Evolutionary conservation across 2,113 vertebrate species (phyloP).

Genomic region (Montifringilla adamsi): DNA sequence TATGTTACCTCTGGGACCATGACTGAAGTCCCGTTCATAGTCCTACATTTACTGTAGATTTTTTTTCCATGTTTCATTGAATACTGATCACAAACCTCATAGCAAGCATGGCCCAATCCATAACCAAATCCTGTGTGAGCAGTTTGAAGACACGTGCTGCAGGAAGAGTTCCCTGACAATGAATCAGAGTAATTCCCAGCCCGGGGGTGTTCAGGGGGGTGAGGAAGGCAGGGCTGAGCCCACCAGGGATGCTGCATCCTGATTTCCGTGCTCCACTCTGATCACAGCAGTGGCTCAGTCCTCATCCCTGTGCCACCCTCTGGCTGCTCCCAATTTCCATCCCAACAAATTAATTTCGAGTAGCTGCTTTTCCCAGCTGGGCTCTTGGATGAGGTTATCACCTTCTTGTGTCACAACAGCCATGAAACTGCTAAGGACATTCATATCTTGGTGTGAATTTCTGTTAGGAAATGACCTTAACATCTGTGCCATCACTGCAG

Average conservation of each 20-base stretch:
- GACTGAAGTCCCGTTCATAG: constrained; percentile 12
- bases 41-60: not conserved
- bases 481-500: not conserved
- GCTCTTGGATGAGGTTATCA: not conserved
- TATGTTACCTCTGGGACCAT: constrained; percentile 39
- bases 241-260: not conserved
- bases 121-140: not conserved
- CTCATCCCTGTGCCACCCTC: not conserved
- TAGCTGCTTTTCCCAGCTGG: not conserved
- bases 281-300: not conserved
- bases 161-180: not conserved
- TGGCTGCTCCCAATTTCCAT: not conserved
- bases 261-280: rapidly evolving
- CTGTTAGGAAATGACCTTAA: not conserved
- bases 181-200: not conserved
- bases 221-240: not conserved
- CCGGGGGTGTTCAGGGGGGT: not conserved
- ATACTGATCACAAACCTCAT: not conserved
- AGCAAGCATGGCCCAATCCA: not conserved
- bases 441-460: not conserved
- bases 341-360: not conserved
- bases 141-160: not conserved
- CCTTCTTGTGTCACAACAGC: not conserved
- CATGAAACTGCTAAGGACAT: not conserved
- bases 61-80: not conserved